Conservation (phyloP, 1,140 invertebrate genomes). For the Carcinoscorpius rotundicauda region DNA sequence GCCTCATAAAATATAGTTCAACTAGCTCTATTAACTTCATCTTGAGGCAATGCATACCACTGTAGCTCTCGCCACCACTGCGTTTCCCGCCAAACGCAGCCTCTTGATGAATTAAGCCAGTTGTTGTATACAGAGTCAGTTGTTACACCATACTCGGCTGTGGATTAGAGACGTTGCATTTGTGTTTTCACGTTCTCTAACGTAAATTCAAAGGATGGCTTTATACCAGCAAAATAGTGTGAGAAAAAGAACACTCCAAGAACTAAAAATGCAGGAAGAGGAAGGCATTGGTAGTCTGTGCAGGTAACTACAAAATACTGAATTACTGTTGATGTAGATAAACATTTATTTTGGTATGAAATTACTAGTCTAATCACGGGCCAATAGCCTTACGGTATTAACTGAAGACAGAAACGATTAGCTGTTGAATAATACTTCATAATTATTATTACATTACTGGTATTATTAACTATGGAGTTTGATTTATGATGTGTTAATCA, state of each 20-base stretch:
- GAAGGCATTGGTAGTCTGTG: slow-evolving; percentile 33
- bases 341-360: neutral
- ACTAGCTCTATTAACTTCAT: neutral
- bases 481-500: too few species aligned
- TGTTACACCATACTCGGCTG: neutral
- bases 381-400: neutral
- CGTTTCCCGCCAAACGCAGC: slow-evolving; percentile 20
- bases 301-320: slow-evolving; percentile 25
- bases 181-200: neutral
- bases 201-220: slow-evolving; percentile 27
- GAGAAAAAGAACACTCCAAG: slow-evolving; percentile 28
- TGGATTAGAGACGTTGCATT: neutral
- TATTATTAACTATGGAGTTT: too few species aligned
- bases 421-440: too few species aligned
- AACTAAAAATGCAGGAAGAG: slow-evolving; percentile 32
- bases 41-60: neutral
- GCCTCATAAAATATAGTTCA: neutral
- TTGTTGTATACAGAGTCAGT: neutral
- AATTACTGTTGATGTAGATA: too few species aligned
- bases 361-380: neutral
- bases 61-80: neutral
- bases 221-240: slow-evolving; percentile 29
- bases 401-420: too few species aligned
- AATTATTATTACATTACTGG: too few species aligned
- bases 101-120: slow-evolving; percentile 14